Percentiles rank a stretch among this genome's conserved stretches.
phyloP scores from a whole-genome alignment of 2,113 vertebrate genomes.

The Amia ocellicauda region DNA sequence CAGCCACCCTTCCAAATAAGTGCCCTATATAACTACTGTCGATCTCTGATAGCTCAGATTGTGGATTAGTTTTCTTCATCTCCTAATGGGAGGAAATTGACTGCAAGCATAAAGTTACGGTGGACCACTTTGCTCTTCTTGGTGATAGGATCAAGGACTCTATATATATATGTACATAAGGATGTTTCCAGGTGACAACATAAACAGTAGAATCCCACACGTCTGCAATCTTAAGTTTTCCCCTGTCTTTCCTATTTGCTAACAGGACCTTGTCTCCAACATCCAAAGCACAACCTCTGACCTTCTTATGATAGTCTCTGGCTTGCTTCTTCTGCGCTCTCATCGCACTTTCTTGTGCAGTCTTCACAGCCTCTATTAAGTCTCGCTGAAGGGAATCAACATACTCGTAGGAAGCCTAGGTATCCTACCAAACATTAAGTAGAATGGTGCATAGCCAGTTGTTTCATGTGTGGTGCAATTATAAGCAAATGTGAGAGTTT shows the following conservation, averaged over 20 bases:
- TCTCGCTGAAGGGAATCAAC: conserved; percentile 5
- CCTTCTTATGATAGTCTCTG: conserved; percentile 19
- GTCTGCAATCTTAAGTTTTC: conserved; percentile 19
- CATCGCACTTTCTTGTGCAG: conserved; percentile 18
- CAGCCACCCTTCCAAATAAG: too few species aligned
- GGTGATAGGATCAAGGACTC: background rate
- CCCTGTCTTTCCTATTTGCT: conserved; percentile 21
- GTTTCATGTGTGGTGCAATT: conserved; percentile 7
- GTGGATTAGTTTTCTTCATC: too few species aligned
- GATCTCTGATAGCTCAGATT: too few species aligned
- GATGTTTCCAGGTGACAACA: conserved; percentile 12
- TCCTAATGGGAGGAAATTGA: conserved; percentile 15
- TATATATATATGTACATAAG: conserved; percentile 19
- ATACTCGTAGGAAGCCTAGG: conserved; percentile 10
- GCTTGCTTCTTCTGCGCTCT: conserved; percentile 19
- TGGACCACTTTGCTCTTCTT: conserved; percentile 10
- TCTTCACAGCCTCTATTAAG: conserved; percentile 16
- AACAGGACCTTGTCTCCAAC: conserved; percentile 23
- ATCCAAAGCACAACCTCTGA: conserved; percentile 13
- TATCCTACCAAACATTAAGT: conserved; percentile 26
- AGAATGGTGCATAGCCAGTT: conserved; percentile 19
- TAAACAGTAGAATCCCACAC: conserved; percentile 16
- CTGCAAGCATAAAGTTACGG: conserved; percentile 5
- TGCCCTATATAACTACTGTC: too few species aligned
- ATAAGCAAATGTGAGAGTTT: conserved; percentile 12